Conservation (phyloP, 2,888 invertebrate genomes). For the Pyrgus malvae region DNA sequence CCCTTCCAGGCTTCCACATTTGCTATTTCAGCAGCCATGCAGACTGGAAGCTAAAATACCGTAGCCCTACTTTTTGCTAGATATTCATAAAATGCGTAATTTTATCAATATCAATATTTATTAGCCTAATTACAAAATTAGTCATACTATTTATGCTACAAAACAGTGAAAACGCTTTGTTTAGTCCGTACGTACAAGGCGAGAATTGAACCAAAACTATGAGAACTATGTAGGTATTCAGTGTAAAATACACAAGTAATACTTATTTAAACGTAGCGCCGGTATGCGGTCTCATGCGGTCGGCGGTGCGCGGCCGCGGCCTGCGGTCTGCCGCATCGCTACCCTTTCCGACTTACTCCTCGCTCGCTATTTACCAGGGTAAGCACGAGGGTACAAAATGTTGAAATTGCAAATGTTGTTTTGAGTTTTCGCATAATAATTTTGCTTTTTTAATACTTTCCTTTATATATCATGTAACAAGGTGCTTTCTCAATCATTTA, state of each 20-base stretch:
- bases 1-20: conserved; percentile 19
- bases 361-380: conserved; percentile 21
- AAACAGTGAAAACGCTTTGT: too few species aligned
- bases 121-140: too few species aligned
- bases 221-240: not conserved
- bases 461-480: not conserved
- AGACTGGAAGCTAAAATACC: too few species aligned
- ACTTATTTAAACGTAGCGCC: conserved; percentile 12
- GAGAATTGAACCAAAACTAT: not conserved
- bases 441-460: not conserved
- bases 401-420: conserved; percentile 1
- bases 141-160: too few species aligned
- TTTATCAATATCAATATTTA: too few species aligned
- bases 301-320: conserved; percentile 13
- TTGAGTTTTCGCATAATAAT: not conserved
- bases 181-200: not conserved
- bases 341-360: conserved; percentile 21
- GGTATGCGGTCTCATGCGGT: not conserved
- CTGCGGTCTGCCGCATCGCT: conserved; percentile 13
- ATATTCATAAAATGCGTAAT: too few species aligned
- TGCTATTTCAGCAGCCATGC: too few species aligned
- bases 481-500: too few species aligned
- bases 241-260: conserved; percentile 6
- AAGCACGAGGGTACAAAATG: conserved; percentile 4
- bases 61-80: too few species aligned